A percentile compares a stretch with the other conserved stretches of the same genome.
Evolutionary conservation across 2,113 vertebrate genomes (phyloP).

Genomic region (Oreochromis niloticus): DNA sequence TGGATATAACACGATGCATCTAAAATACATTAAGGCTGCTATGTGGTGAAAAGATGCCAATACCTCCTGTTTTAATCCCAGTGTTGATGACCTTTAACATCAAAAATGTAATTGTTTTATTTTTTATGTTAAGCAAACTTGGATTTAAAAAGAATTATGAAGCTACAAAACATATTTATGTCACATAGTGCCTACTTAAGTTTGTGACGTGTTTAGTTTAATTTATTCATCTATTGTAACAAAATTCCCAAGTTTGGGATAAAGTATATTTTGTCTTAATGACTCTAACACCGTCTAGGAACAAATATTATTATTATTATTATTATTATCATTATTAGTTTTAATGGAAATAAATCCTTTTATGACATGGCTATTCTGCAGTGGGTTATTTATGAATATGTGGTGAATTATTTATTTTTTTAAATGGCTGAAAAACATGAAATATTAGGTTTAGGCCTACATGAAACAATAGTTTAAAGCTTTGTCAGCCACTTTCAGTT

Average conservation of each 20-base stretch:
- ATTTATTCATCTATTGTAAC: neutral
- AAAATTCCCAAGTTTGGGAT: neutral
- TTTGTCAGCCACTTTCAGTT: neutral
- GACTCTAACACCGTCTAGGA: neutral
- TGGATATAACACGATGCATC: neutral
- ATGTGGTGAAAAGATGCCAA: neutral
- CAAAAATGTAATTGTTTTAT: neutral
- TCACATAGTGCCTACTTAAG: neutral
- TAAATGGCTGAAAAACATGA: neutral
- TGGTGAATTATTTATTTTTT: neutral
- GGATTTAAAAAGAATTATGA: neutral
- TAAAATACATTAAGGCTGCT: neutral
- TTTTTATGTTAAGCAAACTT: neutral
- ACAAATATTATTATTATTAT: neutral
- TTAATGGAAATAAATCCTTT: neutral
- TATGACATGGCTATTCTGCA: neutral
- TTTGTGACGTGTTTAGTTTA: neutral
- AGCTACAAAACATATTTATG: neutral
- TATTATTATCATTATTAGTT: neutral
- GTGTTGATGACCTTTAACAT: fast-evolving
- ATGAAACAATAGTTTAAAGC: neutral
- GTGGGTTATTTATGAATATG: neutral
- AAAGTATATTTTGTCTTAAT: neutral
- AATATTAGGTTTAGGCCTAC: neutral
- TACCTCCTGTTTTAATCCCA: fast-evolving